Evolutionary conservation across 2,888 invertebrate species (phyloP).

Genomic region (Hyppa rectilinea): DNA sequence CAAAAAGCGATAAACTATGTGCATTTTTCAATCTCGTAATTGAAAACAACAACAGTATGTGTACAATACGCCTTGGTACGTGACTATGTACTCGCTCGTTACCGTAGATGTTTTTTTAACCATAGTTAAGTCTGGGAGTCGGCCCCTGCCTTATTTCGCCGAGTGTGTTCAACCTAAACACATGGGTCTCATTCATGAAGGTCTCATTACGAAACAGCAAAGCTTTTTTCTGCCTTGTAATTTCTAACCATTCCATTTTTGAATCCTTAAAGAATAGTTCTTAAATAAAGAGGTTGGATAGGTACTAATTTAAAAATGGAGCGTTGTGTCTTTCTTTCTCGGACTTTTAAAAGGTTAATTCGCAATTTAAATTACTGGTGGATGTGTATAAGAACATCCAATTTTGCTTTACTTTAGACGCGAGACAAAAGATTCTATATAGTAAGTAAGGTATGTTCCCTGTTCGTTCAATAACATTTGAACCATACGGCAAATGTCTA

Average conservation of each 20-base stretch:
- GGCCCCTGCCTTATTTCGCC: conserved; percentile 35
- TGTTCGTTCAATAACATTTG: background rate
- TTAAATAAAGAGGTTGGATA: background rate
- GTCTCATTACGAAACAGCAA: too few species aligned
- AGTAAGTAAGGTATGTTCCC: background rate
- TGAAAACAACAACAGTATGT: conserved; percentile 43
- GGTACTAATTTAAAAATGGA: background rate
- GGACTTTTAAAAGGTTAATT: background rate
- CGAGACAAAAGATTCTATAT: background rate
- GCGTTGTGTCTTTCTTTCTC: background rate
- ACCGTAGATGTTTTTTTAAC: conserved; percentile 40
- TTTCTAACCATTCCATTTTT: conserved; percentile 8
- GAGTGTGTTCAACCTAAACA: conserved; percentile 36
- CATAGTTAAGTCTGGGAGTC: conserved; percentile 35
- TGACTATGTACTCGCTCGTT: conserved; percentile 43
- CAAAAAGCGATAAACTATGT: conserved; percentile 9
- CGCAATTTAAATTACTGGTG: background rate
- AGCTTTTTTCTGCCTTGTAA: conserved; percentile 18
- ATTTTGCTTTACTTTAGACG: background rate
- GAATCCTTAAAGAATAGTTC: background rate
- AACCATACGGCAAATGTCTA: background rate
- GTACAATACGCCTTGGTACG: conserved; percentile 44
- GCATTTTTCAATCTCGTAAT: conserved; percentile 47
- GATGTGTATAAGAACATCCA: background rate
- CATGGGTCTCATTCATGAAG: conserved; percentile 51